phyloP scores from a whole-genome alignment of 2,797 vertebrate species.

The Sebastes flavidus region DNA sequence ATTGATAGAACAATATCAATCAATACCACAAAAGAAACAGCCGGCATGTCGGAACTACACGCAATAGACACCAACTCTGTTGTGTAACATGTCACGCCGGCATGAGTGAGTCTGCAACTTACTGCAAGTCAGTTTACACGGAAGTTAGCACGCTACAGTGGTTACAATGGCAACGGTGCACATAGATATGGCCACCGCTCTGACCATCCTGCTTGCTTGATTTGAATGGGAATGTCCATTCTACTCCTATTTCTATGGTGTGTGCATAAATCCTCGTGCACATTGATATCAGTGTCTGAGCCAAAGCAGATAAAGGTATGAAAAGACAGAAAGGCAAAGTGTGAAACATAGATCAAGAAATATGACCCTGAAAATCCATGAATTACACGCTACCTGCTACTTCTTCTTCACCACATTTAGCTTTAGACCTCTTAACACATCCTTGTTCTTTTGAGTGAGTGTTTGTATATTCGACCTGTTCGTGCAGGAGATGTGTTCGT shows the following conservation, averaged over 20 bases:
- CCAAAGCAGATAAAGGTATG: neutral
- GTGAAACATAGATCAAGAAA: constrained; percentile 4
- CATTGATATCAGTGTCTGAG: neutral
- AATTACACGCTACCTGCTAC: neutral
- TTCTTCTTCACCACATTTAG: neutral
- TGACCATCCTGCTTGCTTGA: neutral
- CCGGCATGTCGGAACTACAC: no score
- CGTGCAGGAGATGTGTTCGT: neutral
- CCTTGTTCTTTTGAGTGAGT: neutral
- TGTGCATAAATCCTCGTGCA: neutral
- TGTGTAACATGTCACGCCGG: neutral
- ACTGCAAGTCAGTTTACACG: neutral
- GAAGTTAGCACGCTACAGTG: neutral
- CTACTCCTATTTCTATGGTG: neutral
- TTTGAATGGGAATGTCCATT: neutral
- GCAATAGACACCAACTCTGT: no score
- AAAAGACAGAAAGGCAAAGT: neutral
- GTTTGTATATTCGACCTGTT: neutral
- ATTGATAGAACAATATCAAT: no score
- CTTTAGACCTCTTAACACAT: neutral
- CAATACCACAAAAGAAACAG: no score
- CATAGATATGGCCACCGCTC: neutral
- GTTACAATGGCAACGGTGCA: neutral
- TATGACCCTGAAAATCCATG: neutral
- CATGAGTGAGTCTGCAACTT: neutral